Percentiles rank a stretch among this genome's conserved stretches.
Evolutionary conservation across 1,140 invertebrate species (phyloP).

Genomic region (Fopius arisanus): DNA sequence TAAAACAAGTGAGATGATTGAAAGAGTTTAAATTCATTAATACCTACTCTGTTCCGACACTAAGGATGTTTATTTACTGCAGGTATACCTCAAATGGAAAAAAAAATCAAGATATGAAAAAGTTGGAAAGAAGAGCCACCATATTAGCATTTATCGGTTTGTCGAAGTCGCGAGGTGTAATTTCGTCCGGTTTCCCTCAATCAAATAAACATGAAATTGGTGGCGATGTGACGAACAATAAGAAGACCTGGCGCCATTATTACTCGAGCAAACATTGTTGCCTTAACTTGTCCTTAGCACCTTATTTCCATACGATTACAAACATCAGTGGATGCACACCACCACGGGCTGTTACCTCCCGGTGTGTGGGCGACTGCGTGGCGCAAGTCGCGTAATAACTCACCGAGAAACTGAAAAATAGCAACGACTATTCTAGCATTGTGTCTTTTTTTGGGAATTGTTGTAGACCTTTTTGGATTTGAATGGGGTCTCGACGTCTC

Average conservation of each 20-base stretch:
- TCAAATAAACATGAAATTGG: not conserved
- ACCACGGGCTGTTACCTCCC: conserved; percentile 8
- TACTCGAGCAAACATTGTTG: conserved; percentile 45
- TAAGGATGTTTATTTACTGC: no score
- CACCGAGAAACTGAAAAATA: conserved; percentile 2
- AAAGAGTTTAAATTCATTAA: no score
- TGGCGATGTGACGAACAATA: not conserved
- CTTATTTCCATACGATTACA: conserved; percentile 55
- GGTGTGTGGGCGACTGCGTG: conserved; percentile 35
- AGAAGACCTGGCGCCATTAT: conserved; percentile 44
- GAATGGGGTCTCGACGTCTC: not conserved
- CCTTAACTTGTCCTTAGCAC: conserved; percentile 49
- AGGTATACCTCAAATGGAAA: no score
- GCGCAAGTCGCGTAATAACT: conserved; percentile 39
- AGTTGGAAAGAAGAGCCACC: no score
- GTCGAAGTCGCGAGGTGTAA: no score
- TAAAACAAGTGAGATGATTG: no score
- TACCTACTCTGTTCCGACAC: no score
- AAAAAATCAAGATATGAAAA: no score
- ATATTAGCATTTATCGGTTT: no score
- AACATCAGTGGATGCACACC: conserved; percentile 39
- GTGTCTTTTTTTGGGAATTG: not conserved
- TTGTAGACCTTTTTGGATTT: conserved; percentile 3
- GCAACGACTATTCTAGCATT: conserved; percentile 1
- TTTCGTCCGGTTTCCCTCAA: no score